Evolutionary conservation across 2,888 invertebrate genomes (phyloP).

Genomic region (Gari tellinella): DNA sequence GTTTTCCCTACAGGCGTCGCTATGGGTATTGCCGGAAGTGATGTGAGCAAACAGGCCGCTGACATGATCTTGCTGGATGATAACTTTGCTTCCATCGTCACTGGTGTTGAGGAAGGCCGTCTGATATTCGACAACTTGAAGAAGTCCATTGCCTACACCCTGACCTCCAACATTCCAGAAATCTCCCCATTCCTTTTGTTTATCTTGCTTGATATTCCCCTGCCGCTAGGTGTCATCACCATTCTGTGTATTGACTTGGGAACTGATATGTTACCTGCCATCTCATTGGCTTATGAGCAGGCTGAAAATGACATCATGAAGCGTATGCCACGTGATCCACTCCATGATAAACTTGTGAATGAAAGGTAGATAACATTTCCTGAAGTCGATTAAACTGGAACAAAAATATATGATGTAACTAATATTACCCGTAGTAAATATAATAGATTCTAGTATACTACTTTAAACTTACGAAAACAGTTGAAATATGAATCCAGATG

Average conservation of each 20-base stretch:
- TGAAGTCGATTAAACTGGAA: no score
- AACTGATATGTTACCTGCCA: constrained; percentile 98
- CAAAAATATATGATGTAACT: no score
- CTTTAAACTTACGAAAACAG: no score
- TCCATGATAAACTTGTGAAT: constrained; percentile 96
- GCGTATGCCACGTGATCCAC: constrained; percentile 94
- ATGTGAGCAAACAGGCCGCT: constrained; percentile 94
- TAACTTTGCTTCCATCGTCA: constrained; percentile 99
- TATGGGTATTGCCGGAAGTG: constrained; percentile 85
- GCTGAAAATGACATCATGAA: constrained; percentile 98
- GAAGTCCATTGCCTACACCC: constrained; percentile 98
- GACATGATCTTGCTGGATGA: constrained; percentile 99
- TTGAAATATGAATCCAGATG: no score
- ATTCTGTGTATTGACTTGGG: constrained; percentile 99
- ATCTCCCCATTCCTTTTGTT: constrained; percentile 99
- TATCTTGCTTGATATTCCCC: constrained; percentile 96
- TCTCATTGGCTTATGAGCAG: constrained; percentile 95
- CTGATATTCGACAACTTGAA: constrained; percentile 99
- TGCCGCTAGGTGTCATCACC: constrained; percentile 98
- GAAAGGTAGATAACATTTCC: constrained; percentile 91
- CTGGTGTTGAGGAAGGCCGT: constrained; percentile 90
- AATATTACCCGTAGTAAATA: no score
- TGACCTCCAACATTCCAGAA: constrained; percentile 99
- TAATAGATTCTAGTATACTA: no score
- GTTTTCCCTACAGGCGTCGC: constrained; percentile 83